Evolutionary conservation across 2,888 invertebrate species (phyloP), one percentile per base, ranked within the genome.

Genomic region (Nasonovia ribisnigri): DNA sequence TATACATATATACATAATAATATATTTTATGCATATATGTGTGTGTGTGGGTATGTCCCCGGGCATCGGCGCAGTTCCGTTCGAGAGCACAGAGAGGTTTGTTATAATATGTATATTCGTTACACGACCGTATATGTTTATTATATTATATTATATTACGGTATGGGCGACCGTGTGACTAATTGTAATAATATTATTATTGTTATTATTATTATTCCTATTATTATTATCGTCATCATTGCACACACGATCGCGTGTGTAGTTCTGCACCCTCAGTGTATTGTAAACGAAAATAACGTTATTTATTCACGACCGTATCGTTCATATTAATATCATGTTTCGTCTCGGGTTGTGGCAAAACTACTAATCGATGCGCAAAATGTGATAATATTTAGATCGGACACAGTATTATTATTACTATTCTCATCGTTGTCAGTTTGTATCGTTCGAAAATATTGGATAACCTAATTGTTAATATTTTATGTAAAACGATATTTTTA

Each of bases 181-280:
- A 77, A 77, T 77, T 77, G 36, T 36, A 77, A 77, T 77, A 77
- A 77, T 77, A 77, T 77, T 77, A 77, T 77, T 77, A 36, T 77
- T 77, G 8, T 20, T 77, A 5, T 67, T 67, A 2, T n/a, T 36
- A 6, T 67, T 60, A 29, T 60, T n/a, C 16, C n/a, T 67, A 57
- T 57, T 1, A 26, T 67, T n/a, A 0, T 67, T 6, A 16, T 67
- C 16, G 3, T 77, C 67, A 24, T 77, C 77, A 11, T 20, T 36
- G 36, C 36, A 20, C 20, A 77, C 36, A 3, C 36, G 6, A 60
- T 26, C 24, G 26, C 57, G 57, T 57, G 6, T 77, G 6, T 77
- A 36, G 36, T 77, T 36, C 46, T 46, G 46, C 20, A 36, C 77
- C 36, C 77, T 36, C 77, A 16, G 36, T 24, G 8, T 77, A 36